Evolutionary conservation across 2,888 invertebrate genomes (phyloP), one percentile per base, ranked within the genome.

Genomic region (Sipha maydis): DNA sequence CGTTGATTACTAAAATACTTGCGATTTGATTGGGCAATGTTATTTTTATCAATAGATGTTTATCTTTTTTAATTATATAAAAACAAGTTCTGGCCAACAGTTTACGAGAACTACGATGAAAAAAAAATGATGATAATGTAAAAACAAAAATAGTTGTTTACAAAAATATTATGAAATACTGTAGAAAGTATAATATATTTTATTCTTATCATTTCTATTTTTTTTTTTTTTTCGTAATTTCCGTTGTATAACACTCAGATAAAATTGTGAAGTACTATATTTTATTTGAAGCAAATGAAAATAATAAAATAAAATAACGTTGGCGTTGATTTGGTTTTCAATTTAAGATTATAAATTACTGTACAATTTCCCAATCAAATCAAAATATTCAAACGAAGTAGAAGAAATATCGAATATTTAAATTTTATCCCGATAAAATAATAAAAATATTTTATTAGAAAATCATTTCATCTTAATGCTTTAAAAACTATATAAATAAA

Each of bases 51-150:
- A 38, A 61, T 76, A 84, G 38, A 61, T 21, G 7, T n/a, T 69
- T n/a, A 31, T 34, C 9, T 19, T 73, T 83, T 84, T 84, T 84
- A 84, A 77, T 84, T 76, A 76, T 38, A 25, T 48, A 41, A 82
- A 69, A 82, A 82, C 48, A 41, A 69, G 38, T 67, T 61, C 38
- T 3, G 9, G n/a, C 3, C 4, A 67, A 80, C n/a, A 4, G 0
- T n/a, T 69, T 7, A 28, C 41, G 17, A 41, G n/a, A 34, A 61
- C 38, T 17, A 4, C 73, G 54, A 54, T 34, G 25, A 48, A 21
- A 82, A 28, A 69, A 69, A 82, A 21, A 80, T 80, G 25, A 61
- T 67, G 14, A 38, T 41, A 67, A 34, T 31, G 2, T 71, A 31
- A 71, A 83, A 83, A 31, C 17, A 8, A 83, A 82, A 41, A 54